Conservation (phyloP, 2,888 invertebrate species). For the Polietes domitor region DNA sequence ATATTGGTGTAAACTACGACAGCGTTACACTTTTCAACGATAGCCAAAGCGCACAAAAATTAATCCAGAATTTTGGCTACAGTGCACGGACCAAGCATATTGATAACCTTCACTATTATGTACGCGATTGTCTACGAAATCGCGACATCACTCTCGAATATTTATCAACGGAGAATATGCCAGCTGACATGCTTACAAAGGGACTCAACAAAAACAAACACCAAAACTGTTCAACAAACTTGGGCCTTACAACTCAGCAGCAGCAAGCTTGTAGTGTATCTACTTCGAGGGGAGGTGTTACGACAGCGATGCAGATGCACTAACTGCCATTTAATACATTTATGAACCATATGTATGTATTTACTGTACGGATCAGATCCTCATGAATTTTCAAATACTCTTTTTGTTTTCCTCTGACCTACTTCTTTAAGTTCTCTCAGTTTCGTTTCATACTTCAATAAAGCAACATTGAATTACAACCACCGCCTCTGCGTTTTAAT, state of each 20-base stretch:
- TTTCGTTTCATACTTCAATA: too few species aligned
- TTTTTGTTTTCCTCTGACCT: too few species aligned
- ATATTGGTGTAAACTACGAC: conserved; percentile 40
- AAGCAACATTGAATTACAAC: too few species aligned
- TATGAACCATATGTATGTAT: too few species aligned
- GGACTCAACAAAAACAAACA: conserved; percentile 54
- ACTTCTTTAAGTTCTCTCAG: too few species aligned
- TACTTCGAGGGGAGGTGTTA: conserved; percentile 55
- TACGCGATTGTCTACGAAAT: conserved; percentile 53
- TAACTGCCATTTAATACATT: too few species aligned
- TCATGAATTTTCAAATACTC: too few species aligned
- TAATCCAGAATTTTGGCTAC: conserved; percentile 49
- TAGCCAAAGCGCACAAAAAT: conserved; percentile 63
- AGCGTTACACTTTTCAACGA: conserved; percentile 60
- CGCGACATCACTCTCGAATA: too few species aligned
- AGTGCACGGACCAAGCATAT: conserved; percentile 65
- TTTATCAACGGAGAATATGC: conserved; percentile 63
- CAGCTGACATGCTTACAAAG: conserved; percentile 64
- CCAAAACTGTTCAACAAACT: conserved; percentile 40
- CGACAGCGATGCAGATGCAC: too few species aligned
- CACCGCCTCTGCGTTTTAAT: too few species aligned
- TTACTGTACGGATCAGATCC: too few species aligned
- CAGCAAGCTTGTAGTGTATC: conserved; percentile 22
- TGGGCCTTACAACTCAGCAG: conserved; percentile 29
- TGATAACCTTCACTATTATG: conserved; percentile 59